Conservation (phyloP, 2,888 invertebrate species). For the Lagria hirta region DNA sequence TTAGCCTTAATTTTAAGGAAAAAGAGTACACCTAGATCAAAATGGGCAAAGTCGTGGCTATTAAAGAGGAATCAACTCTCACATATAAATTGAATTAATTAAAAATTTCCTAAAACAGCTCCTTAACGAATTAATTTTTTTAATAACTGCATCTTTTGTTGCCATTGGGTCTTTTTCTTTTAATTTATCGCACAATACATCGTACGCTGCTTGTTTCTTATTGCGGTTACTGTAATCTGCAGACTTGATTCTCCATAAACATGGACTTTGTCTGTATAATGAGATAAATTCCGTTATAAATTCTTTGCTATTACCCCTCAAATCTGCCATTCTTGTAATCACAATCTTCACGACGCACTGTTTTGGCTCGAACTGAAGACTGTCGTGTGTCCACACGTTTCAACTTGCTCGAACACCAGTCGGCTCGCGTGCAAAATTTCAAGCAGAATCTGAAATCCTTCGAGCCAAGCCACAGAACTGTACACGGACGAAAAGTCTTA, state of each 20-base stretch:
- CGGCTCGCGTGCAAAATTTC: too few species aligned
- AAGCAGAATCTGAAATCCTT: too few species aligned
- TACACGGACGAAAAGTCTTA: too few species aligned
- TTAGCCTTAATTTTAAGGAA: too few species aligned
- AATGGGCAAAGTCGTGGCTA: too few species aligned
- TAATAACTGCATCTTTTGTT: constrained; percentile 24
- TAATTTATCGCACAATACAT: constrained; percentile 26
- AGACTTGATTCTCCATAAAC: constrained; percentile 26
- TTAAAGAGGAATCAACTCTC: constrained; percentile 16
- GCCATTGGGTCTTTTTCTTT: constrained; percentile 27
- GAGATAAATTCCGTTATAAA: constrained; percentile 27
- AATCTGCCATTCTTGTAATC: constrained; percentile 8
- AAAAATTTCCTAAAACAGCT: constrained; percentile 28
- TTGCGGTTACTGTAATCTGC: constrained; percentile 21
- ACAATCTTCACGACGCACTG: too few species aligned
- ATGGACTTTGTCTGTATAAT: constrained; percentile 23
- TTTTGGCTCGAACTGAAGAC: too few species aligned
- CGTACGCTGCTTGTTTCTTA: constrained; percentile 25
- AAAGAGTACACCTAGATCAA: too few species aligned
- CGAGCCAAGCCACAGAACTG: too few species aligned
- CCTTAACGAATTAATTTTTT: constrained; percentile 32
- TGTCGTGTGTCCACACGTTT: too few species aligned
- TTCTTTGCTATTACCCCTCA: constrained; percentile 10
- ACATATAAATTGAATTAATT: constrained; percentile 21
- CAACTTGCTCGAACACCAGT: too few species aligned